Conservation (phyloP, 2,888 invertebrate species). For the Chirona hameri region DNA sequence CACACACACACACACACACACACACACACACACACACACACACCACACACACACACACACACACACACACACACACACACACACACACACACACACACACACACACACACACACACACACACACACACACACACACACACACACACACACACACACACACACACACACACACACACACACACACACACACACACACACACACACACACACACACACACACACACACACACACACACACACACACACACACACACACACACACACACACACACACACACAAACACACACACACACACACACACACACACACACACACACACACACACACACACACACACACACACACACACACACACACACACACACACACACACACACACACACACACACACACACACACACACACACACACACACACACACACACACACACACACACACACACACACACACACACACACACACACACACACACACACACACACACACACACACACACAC, state of each 20-base stretch:
- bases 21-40: no score
- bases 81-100: no score
- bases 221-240: slow-evolving; percentile 1
- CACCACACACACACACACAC: no score
- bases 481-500: slow-evolving; percentile 33
- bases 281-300: no score
- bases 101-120: no score
- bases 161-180: no score
- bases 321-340: slow-evolving; percentile 30
- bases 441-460: slow-evolving; percentile 31
- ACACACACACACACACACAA: no score
- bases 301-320: background rate
- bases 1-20: no score
- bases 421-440: slow-evolving; percentile 31
- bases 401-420: slow-evolving; percentile 28
- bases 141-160: no score
- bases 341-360: slow-evolving; percentile 32
- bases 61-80: no score
- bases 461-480: slow-evolving; percentile 32
- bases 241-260: slow-evolving; percentile 1
- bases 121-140: no score
- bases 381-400: slow-evolving; percentile 32
- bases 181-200: slow-evolving; percentile 1
- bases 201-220: no score
- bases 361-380: slow-evolving; percentile 33